Conservation (phyloP, 2,797 vertebrate genomes). For the Clarias platycephalus region DNA sequence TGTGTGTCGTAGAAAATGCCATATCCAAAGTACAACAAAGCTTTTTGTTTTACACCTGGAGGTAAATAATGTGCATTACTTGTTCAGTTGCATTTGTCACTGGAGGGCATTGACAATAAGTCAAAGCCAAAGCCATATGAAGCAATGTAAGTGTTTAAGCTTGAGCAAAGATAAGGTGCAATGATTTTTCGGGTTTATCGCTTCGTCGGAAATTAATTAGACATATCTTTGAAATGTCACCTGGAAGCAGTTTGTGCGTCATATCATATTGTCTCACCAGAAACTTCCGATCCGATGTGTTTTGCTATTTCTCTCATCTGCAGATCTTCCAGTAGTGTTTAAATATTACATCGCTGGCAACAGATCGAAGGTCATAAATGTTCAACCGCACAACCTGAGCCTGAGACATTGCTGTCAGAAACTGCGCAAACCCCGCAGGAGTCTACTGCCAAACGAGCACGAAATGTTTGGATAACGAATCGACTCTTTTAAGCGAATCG, state of each 20-base stretch:
- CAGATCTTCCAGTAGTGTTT: conserved; percentile 30
- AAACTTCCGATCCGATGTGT: conserved; percentile 45
- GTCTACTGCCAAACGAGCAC: not conserved
- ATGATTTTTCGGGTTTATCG: not conserved
- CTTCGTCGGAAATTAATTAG: not conserved
- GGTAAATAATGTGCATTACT: conserved; percentile 15
- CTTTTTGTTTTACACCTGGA: conserved; percentile 56
- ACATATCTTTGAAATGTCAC: conserved; percentile 1
- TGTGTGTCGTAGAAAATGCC: conserved; percentile 68
- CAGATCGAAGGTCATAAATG: conserved; percentile 3
- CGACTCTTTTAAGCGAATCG: not conserved
- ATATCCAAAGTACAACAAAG: conserved; percentile 57
- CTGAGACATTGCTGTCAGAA: conserved; percentile 17
- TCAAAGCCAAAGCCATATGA: not conserved
- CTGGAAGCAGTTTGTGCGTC: conserved; percentile 36
- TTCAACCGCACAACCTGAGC: not conserved
- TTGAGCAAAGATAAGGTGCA: not conserved
- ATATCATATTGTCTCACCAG: conserved; percentile 42
- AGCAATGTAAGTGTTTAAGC: not conserved
- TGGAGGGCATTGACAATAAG: not conserved
- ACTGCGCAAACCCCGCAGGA: conserved; percentile 43
- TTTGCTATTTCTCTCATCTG: conserved; percentile 35
- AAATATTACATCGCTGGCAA: not conserved
- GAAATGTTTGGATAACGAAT: not conserved
- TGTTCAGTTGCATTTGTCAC: conserved; percentile 4